Base-by-base conservation (phyloP, 2,113 vertebrate species). In the Chauna torquata region DNA sequence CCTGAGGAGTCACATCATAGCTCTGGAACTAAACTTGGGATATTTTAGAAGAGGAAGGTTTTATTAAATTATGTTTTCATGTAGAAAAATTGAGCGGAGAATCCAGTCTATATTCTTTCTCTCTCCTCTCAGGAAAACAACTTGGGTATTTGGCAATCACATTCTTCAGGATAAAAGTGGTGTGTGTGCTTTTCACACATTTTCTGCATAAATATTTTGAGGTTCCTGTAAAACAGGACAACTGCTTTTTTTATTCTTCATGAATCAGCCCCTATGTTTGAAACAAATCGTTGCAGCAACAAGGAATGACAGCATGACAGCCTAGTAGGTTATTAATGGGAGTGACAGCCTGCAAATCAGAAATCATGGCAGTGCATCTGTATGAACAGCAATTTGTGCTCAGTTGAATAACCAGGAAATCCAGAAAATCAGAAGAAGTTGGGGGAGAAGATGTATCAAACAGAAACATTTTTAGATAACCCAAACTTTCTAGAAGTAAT, bases 301-400 rank as follows among this genome's bases (percentile, higher is more conserved):
- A 95, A 94, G 97, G 97, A 98, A 96, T 98, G 98, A 97, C 98
- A 98, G 96, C 36, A 96, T 98, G 98, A 97, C 98, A 98, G 96
- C 94, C 96, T 82, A 74, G 96, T 83, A 80, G 91, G 97, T 98
- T 97, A 97, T 98, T 98, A 98, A 98, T 97, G 97, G 97, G 93
- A 96, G 89, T 96, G 98, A 98, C 98, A 98, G 96, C 97, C 98
- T 95, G 98, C 98, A 98, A 98, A 98, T 98, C 98, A 98, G 98
- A 96, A 98, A 97, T 96, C 97, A 97, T 97, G 97, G 96, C 87
- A 89, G 81, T 74, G 97, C 88, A 83, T 96, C 94, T 96, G 90
- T 96, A 94, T 81, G 97, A 98, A 97, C 93, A 94, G 97, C 96
- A 97, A 97, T 97, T 96, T 98, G 96, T 97, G 96, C 94, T 97